Conservation (phyloP, 2,797 vertebrate genomes). For the Ataeniobius toweri region DNA sequence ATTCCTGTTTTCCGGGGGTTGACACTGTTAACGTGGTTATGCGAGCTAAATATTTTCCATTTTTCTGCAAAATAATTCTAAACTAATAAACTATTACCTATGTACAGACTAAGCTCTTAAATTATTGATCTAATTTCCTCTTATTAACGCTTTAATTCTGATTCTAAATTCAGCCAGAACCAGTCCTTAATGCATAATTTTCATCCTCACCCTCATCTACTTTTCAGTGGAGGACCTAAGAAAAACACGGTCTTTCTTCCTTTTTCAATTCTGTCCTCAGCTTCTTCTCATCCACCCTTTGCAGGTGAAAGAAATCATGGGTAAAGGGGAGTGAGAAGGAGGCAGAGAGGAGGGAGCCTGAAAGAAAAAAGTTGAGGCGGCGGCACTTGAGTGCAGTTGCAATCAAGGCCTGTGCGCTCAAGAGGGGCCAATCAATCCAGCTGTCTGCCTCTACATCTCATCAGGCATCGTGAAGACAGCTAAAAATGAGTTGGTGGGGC, state of each 20-base stretch:
- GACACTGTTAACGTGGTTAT: not conserved
- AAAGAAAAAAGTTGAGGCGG: conserved; percentile 22
- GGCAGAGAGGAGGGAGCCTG: conserved; percentile 26
- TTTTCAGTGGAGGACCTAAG: conserved; percentile 11
- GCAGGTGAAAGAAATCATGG: conserved; percentile 51
- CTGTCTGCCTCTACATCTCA: conserved; percentile 69
- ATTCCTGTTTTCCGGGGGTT: conserved; percentile 8
- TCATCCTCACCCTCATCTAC: conserved; percentile 25
- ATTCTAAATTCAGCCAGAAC: conserved; percentile 40
- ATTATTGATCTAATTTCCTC: conserved; percentile 29
- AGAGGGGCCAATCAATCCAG: conserved; percentile 73
- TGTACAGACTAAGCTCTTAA: conserved; percentile 18
- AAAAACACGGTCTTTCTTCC: conserved; percentile 31
- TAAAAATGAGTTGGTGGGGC: conserved; percentile 53
- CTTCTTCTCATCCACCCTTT: conserved; percentile 34
- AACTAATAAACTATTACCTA: conserved; percentile 31
- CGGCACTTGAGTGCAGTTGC: conserved; percentile 64
- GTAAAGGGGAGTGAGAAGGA: conserved; percentile 15
- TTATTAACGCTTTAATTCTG: conserved; percentile 27
- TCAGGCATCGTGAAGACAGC: conserved; percentile 61
- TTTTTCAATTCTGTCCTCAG: conserved; percentile 32
- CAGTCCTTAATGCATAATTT: conserved; percentile 19
- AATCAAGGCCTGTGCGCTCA: conserved; percentile 71
- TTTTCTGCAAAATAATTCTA: conserved; percentile 15
- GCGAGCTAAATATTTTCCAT: conserved; percentile 4